Evolutionary conservation across 2,113 vertebrate species (phyloP), one percentile per base, ranked within the genome.

Genomic region (Euleptes europaea): DNA sequence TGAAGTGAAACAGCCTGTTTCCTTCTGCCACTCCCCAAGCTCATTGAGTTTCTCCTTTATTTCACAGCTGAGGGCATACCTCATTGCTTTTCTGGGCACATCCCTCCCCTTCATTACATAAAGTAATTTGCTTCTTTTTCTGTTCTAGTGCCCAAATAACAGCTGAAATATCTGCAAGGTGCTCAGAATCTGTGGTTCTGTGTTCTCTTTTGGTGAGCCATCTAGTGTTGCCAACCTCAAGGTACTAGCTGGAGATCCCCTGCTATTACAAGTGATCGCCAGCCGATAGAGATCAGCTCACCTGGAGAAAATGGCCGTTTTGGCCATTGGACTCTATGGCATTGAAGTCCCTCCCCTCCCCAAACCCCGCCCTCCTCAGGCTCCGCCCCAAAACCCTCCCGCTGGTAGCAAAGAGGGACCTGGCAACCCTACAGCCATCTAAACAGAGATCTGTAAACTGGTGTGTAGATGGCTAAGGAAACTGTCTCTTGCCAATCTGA

Each of bases 1-100:
- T 21, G 13, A 86, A 93, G 84, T 1, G 1, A 83, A 86, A 76
- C 72, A 51, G 80, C 31, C 88, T 72, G 60, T 82, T 71, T 40
- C 54, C 42, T n/a, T 77, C 33, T 77, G 63, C 66, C 67, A 28
- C 44, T 72, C 66, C 73, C 84, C 51, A 28, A 40, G 72, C 0
- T 63, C 38, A 0, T 8, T 33, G 0, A 0, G 35, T 83, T 84
- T 66, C 78, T 79, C 74, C 38, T 35, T 38, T 60, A 31, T 51
- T 74, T 71, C 73, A 54, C 76, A 47, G 21, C 65, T 57, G 49
- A 71, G 33, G 47, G 40, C 14, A 23, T 66, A 87, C 44, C 35
- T 3, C 77, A 88, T 78, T 0, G 0, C 0, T 0, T 77, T 40
- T 80, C 67, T 19, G 21, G 33, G 12, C 0, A 1, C 28, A 12